Evolutionary conservation across 53 echinoderm and acorn worm genomes (phyloP), one percentile per base, ranked within the genome.

Genomic region (Holothuria leucospilota): DNA sequence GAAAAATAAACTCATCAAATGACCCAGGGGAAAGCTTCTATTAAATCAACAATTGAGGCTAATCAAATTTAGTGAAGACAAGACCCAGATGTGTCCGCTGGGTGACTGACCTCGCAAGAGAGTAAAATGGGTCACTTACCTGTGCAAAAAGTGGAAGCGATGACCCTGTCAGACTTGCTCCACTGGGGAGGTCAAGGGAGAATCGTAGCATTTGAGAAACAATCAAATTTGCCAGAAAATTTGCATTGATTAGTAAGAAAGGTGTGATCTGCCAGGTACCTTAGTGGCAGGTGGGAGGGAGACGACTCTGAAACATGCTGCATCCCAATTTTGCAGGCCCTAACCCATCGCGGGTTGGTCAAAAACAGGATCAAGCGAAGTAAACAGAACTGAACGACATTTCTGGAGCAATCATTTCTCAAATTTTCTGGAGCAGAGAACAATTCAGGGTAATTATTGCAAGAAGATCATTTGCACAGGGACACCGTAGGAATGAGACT

Each of bases 31-130:
- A 72, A 72, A 72, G 72, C 23, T 46, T 72, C 78, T 58, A 78
- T 78, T 29, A 52, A 78, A 78, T 78, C 78, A 78, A 56, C 78
- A 52, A 78, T 78, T 78, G 53, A 78, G 78, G 78, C 78, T 78
- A 78, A 78, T 78, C 78, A 78, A 78, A 78, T 78, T 78, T 78
- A 11, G 28, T 78, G 41, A 56, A 51, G 78, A 52, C 40, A 72
- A 24, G 59, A 78, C 78, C 78, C 59, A 78, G 51, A 78, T 78
- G 78, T 78, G 78, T 78, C 78, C 40, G 24, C 51, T 20, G 78
- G 78, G 78, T 78, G 52, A 78, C 78, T 78, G 78, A 78, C 78
- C 78, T 78, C 51, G n/a, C 18, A 56, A 5, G 12, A 23, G 15
- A 72, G 39, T 56, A 56, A 52, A 56, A 56, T 56, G 56, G 56